Conservation (phyloP, 53 echinoderm and acorn worm genomes). For the Patiria pectinifera region DNA sequence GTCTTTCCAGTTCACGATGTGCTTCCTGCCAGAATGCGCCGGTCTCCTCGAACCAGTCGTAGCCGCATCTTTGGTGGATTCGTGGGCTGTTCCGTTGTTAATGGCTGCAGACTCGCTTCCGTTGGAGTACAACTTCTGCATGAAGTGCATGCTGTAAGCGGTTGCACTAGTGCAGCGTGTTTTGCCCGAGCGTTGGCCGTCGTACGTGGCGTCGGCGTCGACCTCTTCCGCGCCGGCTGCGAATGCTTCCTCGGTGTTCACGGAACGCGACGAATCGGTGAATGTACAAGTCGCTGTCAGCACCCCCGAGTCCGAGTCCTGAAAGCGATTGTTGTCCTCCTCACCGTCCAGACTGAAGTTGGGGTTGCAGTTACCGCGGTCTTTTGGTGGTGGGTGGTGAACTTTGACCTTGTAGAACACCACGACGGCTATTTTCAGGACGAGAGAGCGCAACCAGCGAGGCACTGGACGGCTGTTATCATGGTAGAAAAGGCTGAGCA, state of each 20-base stretch:
- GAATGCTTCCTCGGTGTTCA: not conserved
- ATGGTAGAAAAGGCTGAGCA: conserved; percentile 41
- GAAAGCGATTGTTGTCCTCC: not conserved
- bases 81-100: not conserved
- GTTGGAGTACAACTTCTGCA: conserved; percentile 13
- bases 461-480: conserved; percentile 31
- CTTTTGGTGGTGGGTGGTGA: not conserved
- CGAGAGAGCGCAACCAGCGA: conserved; percentile 13
- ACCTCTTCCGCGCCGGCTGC: not conserved
- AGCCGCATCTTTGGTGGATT: not conserved
- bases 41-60: not conserved
- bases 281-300: conserved; percentile 39
- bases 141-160: conserved; percentile 37
- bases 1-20: conserved; percentile 26
- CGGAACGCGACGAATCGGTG: conserved; percentile 28
- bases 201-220: not conserved
- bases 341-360: conserved; percentile 5
- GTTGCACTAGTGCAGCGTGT: conserved; percentile 1
- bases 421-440: not conserved
- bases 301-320: conserved; percentile 19
- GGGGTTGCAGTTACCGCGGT: conserved; percentile 21
- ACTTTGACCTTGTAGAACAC: conserved; percentile 30
- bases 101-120: not conserved
- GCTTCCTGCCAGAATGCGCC: not conserved
- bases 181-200: conserved; percentile 3